Conservation (phyloP, 2,888 invertebrate genomes). For the Actias luna region DNA sequence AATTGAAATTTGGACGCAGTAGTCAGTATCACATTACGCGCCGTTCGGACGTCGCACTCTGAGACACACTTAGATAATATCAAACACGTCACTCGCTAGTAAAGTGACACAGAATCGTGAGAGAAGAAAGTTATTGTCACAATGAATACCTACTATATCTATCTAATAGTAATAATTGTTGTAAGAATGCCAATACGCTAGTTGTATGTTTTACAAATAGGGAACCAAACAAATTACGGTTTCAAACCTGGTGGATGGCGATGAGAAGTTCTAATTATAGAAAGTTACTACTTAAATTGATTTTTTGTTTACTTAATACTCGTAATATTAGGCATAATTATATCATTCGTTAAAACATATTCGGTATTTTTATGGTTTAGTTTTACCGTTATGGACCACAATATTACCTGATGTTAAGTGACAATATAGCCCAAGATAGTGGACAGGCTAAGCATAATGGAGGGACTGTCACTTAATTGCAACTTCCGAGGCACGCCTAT, state of each 20-base stretch:
- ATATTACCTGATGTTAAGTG: too few relatives aligned
- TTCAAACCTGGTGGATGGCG: not conserved
- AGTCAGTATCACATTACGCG: constrained; percentile 3
- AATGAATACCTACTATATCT: constrained; percentile 26
- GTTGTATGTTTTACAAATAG: not conserved
- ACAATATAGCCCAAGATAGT: too few relatives aligned
- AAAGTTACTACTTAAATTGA: too few relatives aligned
- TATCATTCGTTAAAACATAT: too few relatives aligned
- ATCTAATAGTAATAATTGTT: constrained; percentile 13
- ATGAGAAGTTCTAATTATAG: too few relatives aligned
- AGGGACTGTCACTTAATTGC: too few relatives aligned
- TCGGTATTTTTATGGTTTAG: too few relatives aligned
- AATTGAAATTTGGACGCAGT: not conserved
- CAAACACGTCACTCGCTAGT: constrained; percentile 33
- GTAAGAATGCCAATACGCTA: constrained; percentile 4
- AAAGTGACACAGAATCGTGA: constrained; percentile 52
- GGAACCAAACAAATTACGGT: not conserved
- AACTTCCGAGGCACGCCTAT: too few relatives aligned
- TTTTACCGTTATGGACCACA: too few relatives aligned
- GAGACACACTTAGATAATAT: constrained; percentile 25
- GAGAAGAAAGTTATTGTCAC: constrained; percentile 65
- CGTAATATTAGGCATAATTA: too few relatives aligned
- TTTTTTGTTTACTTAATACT: too few relatives aligned
- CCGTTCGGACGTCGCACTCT: not conserved
- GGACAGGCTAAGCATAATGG: too few relatives aligned